Evolutionary conservation across 1,140 invertebrate species (phyloP), one percentile per base, ranked within the genome.

Genomic region (Panonychus citri): DNA sequence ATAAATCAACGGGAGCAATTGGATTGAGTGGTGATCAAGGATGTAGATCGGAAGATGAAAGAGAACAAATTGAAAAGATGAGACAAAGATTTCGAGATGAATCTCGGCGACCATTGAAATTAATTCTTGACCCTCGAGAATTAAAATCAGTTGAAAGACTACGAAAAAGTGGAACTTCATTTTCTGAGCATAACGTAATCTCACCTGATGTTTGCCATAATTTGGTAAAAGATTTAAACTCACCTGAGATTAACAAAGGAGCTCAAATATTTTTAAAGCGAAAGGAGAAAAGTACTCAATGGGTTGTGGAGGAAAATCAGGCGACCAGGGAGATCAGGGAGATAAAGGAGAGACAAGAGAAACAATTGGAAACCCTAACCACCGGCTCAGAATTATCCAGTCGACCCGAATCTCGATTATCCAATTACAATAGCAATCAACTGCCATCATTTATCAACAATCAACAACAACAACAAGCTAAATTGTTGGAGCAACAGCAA

Each of bases 241-340:
- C 78, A 60, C 80, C 82, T 26, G 78, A 74, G 65, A 53, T 39
- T 21, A 81, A 81, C 65, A 80, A 81, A 75, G 81, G 83, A 57
- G 84, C 83, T 17, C 81, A 83, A 70, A 74, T 88, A 63, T 88
- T 88, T 71, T 83, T 83, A 21, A 86, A 86, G 66, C 76, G 85
- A 49, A 79, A 82, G 66, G 83, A 82, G 74, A 77, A 80, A 62
- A 81, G 82, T 7, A 82, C 86, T 65, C 83, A 86, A 68, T 89
- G 82, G 81, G 76, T 87, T 19, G 80, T 87, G 19, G 83, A 85
- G 62, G 82, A 83, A 66, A 76, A 70, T 61, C 43, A 46, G 43
- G 43, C 43, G 19, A 52, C 34, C 34, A 26, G 27, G 24, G 21
- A 53, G 13, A 53, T 53, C 27, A 34, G 52, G n/a, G 28, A 53